Evolutionary conservation across 2,888 invertebrate species (phyloP).

Genomic region (Athalia cordata): DNA sequence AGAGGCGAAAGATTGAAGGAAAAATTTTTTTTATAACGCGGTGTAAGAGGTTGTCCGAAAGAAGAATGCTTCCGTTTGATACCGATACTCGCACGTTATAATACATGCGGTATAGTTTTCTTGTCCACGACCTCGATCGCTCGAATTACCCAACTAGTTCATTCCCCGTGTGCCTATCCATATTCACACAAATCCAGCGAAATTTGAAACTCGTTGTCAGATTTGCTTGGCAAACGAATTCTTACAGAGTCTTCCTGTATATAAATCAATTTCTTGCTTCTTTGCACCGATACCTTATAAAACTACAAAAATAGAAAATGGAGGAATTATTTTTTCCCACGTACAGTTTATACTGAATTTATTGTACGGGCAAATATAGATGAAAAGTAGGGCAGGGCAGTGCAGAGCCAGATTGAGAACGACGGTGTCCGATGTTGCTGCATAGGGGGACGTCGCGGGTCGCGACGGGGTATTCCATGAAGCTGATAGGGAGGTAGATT

Average conservation of each 20-base stretch:
- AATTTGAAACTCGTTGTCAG: slow-evolving; percentile 15
- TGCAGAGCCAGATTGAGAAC: too few relatives aligned
- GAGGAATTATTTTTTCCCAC: not conserved
- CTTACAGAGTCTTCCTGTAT: not conserved
- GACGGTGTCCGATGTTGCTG: too few relatives aligned
- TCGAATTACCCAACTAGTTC: slow-evolving; percentile 17
- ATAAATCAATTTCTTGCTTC: not conserved
- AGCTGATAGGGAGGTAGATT: slow-evolving; percentile 43
- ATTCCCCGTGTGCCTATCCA: not conserved
- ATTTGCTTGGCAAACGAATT: not conserved
- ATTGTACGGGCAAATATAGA: too few relatives aligned
- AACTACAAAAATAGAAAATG: slow-evolving; percentile 2
- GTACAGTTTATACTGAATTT: too few relatives aligned
- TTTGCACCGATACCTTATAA: not conserved
- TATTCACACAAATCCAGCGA: slow-evolving; percentile 34
- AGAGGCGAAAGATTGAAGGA: too few relatives aligned
- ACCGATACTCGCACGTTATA: not conserved
- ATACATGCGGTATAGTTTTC: not conserved
- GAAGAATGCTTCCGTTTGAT: slow-evolving; percentile 37
- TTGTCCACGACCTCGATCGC: not conserved
- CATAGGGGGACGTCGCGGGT: not conserved
- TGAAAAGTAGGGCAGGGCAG: not conserved
- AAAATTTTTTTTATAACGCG: not conserved
- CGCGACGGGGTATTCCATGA: slow-evolving; percentile 25
- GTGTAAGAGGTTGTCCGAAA: slow-evolving; percentile 4